Conservation (phyloP, 2,888 invertebrate species). For the Callimorpha dominula region DNA sequence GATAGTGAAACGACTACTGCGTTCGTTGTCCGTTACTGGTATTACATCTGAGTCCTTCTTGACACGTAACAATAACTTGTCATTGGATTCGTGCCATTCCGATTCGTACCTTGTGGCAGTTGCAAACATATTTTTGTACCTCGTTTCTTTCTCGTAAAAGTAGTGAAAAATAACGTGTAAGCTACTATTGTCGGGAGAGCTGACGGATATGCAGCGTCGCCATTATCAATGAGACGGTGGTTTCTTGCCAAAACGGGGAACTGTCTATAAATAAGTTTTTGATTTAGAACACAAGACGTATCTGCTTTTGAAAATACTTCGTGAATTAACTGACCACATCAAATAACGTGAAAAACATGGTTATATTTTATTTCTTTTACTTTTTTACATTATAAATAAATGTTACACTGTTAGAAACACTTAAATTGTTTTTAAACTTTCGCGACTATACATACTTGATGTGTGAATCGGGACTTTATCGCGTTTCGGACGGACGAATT, state of each 20-base stretch:
- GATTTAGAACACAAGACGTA: slow-evolving; percentile 8
- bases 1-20: too few relatives aligned
- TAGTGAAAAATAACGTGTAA: slow-evolving; percentile 28
- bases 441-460: too few relatives aligned
- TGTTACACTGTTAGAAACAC: too few relatives aligned
- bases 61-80: neutral
- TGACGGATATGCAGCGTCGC: slow-evolving; percentile 47
- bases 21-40: neutral
- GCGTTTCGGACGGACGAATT: too few relatives aligned
- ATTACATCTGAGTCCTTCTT: neutral
- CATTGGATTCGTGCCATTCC: neutral
- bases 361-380: neutral
- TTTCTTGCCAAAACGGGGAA: slow-evolving; percentile 37
- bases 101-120: neutral
- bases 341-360: neutral
- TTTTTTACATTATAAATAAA: too few relatives aligned
- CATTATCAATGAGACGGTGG: slow-evolving; percentile 38
- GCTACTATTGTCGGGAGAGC: slow-evolving; percentile 29
- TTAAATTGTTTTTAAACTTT: too few relatives aligned
- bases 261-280: slow-evolving; percentile 7
- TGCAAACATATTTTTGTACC: neutral
- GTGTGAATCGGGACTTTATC: too few relatives aligned
- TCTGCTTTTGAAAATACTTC: neutral
- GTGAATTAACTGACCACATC: neutral
- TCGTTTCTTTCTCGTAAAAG: neutral